Conservation (phyloP, 2,888 invertebrate genomes). For the Drosophila fulvimacula region DNA sequence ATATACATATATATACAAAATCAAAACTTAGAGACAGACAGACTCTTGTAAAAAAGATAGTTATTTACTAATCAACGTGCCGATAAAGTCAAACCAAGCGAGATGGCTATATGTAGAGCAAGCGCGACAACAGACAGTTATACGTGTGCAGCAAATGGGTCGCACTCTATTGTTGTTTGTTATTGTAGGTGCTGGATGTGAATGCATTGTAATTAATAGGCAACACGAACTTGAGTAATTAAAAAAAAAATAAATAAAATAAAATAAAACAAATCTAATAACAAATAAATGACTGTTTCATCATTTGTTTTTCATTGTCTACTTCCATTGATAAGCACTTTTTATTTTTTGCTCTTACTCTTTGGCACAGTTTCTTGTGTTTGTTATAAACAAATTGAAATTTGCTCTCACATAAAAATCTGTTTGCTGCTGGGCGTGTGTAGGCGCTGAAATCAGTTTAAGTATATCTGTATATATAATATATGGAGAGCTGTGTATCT, state of each 20-base stretch:
- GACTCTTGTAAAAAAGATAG: slow-evolving; percentile 18
- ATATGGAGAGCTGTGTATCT: slow-evolving; percentile 40
- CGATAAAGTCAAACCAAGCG: slow-evolving; percentile 21
- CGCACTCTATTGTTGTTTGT: slow-evolving; percentile 29
- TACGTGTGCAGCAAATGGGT: slow-evolving; percentile 25
- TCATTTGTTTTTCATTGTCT: slow-evolving; percentile 8
- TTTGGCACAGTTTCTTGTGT: slow-evolving; percentile 16
- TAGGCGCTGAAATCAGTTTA: slow-evolving; percentile 3
- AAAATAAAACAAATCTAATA: slow-evolving; percentile 21
- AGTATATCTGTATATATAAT: neutral
- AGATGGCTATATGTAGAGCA: slow-evolving; percentile 4
- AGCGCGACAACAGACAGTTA: slow-evolving; percentile 6
- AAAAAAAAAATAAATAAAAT: slow-evolving; percentile 6
- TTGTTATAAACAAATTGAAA: slow-evolving; percentile 40
- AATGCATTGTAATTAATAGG: slow-evolving; percentile 60
- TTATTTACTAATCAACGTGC: slow-evolving; percentile 25
- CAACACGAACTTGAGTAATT: slow-evolving; percentile 50
- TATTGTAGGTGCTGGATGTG: slow-evolving; percentile 34
- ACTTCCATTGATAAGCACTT: slow-evolving; percentile 34
- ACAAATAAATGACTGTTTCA: slow-evolving; percentile 23
- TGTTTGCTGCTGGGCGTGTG: slow-evolving; percentile 8
- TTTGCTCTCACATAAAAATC: slow-evolving; percentile 15
- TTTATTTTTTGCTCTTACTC: slow-evolving; percentile 20
- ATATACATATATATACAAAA: slow-evolving; percentile 13
- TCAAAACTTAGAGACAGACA: slow-evolving; percentile 32